Percentiles rank a stretch among this genome's conserved stretches.
Conservation (phyloP, 2,888 invertebrate genomes). For the Phania funesta region DNA sequence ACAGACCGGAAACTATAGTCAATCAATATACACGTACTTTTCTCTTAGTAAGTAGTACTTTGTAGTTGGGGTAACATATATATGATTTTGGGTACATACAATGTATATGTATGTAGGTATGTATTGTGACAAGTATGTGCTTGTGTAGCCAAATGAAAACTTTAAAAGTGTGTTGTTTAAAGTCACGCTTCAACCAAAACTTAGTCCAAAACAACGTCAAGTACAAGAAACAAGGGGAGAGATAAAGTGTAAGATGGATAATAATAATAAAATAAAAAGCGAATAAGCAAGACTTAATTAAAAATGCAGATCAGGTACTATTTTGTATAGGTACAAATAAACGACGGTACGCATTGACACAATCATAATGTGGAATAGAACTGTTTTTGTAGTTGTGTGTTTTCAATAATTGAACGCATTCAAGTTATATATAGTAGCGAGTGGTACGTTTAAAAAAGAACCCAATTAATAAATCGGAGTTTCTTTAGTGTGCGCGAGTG, state of each 20-base stretch:
- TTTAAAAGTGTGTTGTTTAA: constrained; percentile 27
- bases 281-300: constrained; percentile 60
- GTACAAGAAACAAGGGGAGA: constrained; percentile 36
- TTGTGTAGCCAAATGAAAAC: constrained; percentile 16
- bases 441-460: constrained; percentile 43
- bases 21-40: constrained; percentile 56
- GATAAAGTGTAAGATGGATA: constrained; percentile 52
- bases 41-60: constrained; percentile 17
- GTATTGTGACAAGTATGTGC: neutral
- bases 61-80: neutral
- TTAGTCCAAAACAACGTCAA: constrained; percentile 44
- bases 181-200: constrained; percentile 53
- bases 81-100: constrained; percentile 2
- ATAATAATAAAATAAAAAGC: constrained; percentile 49
- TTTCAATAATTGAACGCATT: constrained; percentile 51
- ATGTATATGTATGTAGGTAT: neutral
- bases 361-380: constrained; percentile 28
- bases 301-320: constrained; percentile 65
- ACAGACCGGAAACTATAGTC: constrained; percentile 63
- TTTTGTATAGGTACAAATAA: constrained; percentile 57
- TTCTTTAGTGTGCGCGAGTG: constrained; percentile 9
- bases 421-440: constrained; percentile 49
- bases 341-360: constrained; percentile 60
- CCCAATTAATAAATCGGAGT: constrained; percentile 49
- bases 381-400: neutral